Conservation (phyloP, 2,888 invertebrate genomes). For the Caenorhabditis plicata region DNA sequence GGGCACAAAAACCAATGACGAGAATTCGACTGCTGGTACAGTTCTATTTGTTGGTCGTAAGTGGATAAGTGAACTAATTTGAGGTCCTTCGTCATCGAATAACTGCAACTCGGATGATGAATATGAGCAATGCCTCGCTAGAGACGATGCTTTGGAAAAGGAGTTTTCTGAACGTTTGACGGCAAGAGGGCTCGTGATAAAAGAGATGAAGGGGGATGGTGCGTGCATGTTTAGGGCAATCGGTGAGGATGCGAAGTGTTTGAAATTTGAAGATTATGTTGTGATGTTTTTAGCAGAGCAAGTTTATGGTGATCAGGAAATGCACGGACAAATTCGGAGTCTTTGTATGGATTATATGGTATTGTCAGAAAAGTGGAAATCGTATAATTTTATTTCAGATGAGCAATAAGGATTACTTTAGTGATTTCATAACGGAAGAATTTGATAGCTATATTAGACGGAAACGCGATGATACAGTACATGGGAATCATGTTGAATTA, state of each 20-base stretch:
- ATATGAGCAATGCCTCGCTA: conserved; percentile 38
- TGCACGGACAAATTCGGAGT: conserved; percentile 80
- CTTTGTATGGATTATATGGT: conserved; percentile 89
- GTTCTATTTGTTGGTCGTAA: too few relatives aligned
- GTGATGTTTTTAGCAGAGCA: conserved; percentile 74
- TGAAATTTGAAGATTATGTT: too few relatives aligned
- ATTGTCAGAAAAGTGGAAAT: conserved; percentile 66
- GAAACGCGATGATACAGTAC: conserved; percentile 78
- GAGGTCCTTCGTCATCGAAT: not conserved
- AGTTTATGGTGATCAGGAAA: conserved; percentile 86
- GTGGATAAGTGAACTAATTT: not conserved
- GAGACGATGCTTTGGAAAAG: conserved; percentile 75
- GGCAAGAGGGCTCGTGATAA: conserved; percentile 78
- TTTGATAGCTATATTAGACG: conserved; percentile 80
- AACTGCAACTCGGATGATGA: conserved; percentile 18
- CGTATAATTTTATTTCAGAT: not conserved
- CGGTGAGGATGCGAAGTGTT: conserved; percentile 68
- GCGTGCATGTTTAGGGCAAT: conserved; percentile 86
- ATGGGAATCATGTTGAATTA: conserved; percentile 88
- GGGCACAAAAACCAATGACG: not conserved
- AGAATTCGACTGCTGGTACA: not conserved
- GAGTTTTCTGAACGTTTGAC: conserved; percentile 75
- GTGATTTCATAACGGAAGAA: conserved; percentile 85
- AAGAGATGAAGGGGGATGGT: conserved; percentile 83
- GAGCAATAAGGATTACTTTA: conserved; percentile 80